These are phyloP conservation scores for Enoplosus armatus DNA, from an alignment of 2,797 vertebrate species.

Conservation along the genomic window DNA sequence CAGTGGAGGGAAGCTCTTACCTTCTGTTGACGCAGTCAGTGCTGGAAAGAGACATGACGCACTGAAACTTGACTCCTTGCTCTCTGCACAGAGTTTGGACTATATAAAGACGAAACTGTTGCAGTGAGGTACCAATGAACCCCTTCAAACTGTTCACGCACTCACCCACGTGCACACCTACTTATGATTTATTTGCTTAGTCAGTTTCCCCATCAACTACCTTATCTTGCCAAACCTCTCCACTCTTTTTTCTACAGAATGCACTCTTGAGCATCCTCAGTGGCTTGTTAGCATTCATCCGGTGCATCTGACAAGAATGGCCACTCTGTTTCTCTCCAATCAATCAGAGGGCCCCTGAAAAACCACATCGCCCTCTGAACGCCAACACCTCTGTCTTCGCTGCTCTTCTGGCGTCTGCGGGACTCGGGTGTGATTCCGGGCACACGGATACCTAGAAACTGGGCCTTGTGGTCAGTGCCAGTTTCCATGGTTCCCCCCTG, in stretches of 20 bases:
- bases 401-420: slow-evolving; percentile 62
- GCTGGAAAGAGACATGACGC: slow-evolving; percentile 71
- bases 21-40: slow-evolving; percentile 62
- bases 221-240: slow-evolving; percentile 51
- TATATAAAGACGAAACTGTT: slow-evolving; percentile 77
- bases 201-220: slow-evolving; percentile 55
- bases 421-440: slow-evolving; percentile 70
- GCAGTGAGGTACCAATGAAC: slow-evolving; percentile 52
- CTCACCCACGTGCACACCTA: neutral
- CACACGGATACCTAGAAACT: slow-evolving; percentile 76
- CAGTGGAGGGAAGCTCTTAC: slow-evolving; percentile 42
- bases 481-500: slow-evolving; percentile 76
- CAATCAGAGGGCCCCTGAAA: slow-evolving; percentile 73
- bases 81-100: slow-evolving; percentile 48
- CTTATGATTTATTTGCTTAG: slow-evolving; percentile 37
- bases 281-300: slow-evolving; percentile 74
- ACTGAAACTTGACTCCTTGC: slow-evolving; percentile 72
- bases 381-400: slow-evolving; percentile 67
- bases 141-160: slow-evolving; percentile 28
- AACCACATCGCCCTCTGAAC: slow-evolving; percentile 43
- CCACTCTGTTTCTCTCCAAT: slow-evolving; percentile 72
- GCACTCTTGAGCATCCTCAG: slow-evolving; percentile 68
- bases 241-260: slow-evolving; percentile 41
- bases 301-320: slow-evolving; percentile 70
- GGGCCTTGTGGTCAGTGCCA: slow-evolving; percentile 68